Percentiles rank a stretch among this genome's conserved stretches.
These are phyloP conservation scores for Poeciliopsis gracilis DNA, from an alignment of 2,797 vertebrate species.

Conservation along the genomic window DNA sequence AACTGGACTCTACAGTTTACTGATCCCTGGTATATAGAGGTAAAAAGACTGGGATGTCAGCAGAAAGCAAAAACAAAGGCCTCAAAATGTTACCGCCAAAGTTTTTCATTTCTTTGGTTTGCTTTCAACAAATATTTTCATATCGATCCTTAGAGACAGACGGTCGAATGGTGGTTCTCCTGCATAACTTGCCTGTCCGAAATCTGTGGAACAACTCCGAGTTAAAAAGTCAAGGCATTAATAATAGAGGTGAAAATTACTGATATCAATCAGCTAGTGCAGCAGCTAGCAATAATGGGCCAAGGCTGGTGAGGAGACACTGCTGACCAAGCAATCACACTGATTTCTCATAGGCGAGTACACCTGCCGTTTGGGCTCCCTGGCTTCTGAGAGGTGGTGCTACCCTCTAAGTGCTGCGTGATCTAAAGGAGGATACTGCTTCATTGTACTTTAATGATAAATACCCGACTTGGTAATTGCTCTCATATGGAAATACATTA, in stretches of 20 bases:
- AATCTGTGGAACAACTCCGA: not conserved
- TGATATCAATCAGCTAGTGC: not conserved
- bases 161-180: not conserved
- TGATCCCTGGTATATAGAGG: not conserved
- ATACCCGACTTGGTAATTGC: not conserved
- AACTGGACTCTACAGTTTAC: not conserved
- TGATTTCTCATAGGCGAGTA: not conserved
- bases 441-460: not conserved
- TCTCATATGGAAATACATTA: not conserved
- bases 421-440: not conserved
- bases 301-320: slow-evolving; percentile 2
- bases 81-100: not conserved
- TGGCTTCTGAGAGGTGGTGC: not conserved
- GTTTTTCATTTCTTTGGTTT: not conserved
- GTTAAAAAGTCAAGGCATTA: not conserved
- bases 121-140: not conserved
- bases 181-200: not conserved
- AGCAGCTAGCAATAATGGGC: not conserved
- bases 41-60: not conserved
- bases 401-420: not conserved
- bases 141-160: not conserved
- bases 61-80: not conserved
- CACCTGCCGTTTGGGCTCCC: not conserved
- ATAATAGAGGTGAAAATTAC: not conserved
- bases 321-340: not conserved